Evolutionary conservation across 92 coral and sea anemone species (phyloP), one percentile per base, ranked within the genome.

Genomic region (Actinostola sp.): DNA sequence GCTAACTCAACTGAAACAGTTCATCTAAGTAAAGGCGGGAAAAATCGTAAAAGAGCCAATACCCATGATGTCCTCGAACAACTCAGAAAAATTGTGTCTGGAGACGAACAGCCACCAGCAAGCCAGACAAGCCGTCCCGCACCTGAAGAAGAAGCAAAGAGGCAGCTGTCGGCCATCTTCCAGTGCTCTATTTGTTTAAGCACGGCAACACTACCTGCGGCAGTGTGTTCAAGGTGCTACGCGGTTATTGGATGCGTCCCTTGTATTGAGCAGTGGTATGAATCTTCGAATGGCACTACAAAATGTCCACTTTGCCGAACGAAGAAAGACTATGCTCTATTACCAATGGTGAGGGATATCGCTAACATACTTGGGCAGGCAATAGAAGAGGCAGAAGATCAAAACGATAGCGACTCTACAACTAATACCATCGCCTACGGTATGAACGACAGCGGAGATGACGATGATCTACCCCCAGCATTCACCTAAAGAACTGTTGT

Each of bases 241-340:
- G 51, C 49, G 24, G 58, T 75, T n/a, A 86, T 86, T 23, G 91
- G 86, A 5, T 86, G 91, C 46, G 39, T 86, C 19, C 83, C 91
- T 17, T 86, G 91, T 53, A 61, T 81, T 46, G 87, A 86, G 49
- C 84, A 86, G 63, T 86, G 84, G 91, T 73, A 75, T 43, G 87
- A 71, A 38, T 64, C 83, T 6, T 32, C 63, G 58, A 23, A 45
- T 39, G 64, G 43, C 25, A 57, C 63, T 14, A 42, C 58, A n/a
- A 64, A 79, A 55, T 84, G 85, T 55, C 85, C 84, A 38, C 79
- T 84, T 55, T 79, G 81, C 51, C 53, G 80, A 19, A 50, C 70
- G 11, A 52, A 64, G n/a, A 71, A 52, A 32, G 29, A 63, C 29
- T 81, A 86, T 67, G 64, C 53, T 27, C 26, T 78, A 45, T 39